phyloP scores from a whole-genome alignment of 92 coral and sea anemone genomes.

The Phenganax subtilis region DNA sequence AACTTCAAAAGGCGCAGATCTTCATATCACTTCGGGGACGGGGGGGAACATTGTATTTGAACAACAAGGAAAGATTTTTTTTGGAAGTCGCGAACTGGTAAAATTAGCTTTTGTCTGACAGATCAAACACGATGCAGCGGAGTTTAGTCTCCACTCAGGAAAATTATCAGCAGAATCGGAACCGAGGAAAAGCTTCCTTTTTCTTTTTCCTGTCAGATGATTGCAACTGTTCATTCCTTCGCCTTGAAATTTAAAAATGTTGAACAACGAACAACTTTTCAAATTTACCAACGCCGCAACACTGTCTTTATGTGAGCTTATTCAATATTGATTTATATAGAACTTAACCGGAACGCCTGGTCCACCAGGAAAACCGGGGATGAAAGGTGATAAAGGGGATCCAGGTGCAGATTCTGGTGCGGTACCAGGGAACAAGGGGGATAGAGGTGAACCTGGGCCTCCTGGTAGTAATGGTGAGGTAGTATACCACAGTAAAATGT shows the following conservation, averaged over 20 bases:
- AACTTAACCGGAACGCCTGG: constrained; percentile 4
- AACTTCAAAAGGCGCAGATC: constrained; percentile 68
- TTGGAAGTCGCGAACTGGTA: constrained; percentile 67
- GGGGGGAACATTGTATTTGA: constrained; percentile 82
- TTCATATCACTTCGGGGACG: constrained; percentile 69
- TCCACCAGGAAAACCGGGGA: constrained; percentile 19
- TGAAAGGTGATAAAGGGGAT: constrained; percentile 35
- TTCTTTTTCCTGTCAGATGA: neutral
- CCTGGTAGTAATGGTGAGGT: constrained; percentile 10
- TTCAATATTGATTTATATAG: neutral
- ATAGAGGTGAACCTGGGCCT: constrained; percentile 5
- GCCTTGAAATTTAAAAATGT: neutral
- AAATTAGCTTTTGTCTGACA: neutral
- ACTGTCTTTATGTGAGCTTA: neutral
- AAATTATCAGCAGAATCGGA: neutral
- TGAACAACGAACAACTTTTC: too few species aligned
- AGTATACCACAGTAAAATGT: neutral
- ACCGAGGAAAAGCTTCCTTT: neutral
- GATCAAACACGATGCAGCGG: too few species aligned
- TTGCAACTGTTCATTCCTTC: neutral
- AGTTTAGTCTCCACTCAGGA: too few species aligned
- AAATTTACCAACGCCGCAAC: too few species aligned
- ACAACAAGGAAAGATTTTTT: constrained; percentile 61
- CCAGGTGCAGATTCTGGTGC: neutral
- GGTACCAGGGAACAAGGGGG: constrained; percentile 8